These are phyloP conservation scores for Sebastes minor DNA, from an alignment of 2,797 vertebrate genomes.

Conservation along the genomic window DNA sequence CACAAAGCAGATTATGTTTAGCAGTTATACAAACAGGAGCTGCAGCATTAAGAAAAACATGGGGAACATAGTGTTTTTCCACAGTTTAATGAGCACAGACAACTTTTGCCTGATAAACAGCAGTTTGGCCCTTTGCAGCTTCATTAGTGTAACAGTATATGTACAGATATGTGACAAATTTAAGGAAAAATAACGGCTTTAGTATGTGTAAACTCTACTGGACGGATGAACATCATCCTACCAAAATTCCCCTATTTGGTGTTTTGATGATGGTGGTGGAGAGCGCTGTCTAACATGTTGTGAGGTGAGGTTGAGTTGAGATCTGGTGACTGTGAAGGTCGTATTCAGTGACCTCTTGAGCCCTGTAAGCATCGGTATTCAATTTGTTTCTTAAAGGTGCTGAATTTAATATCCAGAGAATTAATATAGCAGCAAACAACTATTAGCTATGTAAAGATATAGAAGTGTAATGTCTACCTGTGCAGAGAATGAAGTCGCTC, in stretches of 20 bases:
- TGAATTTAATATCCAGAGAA: too few species aligned
- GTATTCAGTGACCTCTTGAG: not conserved
- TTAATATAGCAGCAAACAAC: too few species aligned
- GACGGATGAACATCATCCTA: not conserved
- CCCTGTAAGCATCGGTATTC: not conserved
- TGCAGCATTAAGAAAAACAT: not conserved
- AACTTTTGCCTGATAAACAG: not conserved
- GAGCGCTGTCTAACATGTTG: too few species aligned
- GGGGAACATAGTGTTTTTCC: not conserved
- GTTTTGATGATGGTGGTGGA: too few species aligned
- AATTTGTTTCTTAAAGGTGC: not conserved
- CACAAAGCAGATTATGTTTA: slow-evolving; percentile 46
- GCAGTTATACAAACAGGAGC: slow-evolving; percentile 8
- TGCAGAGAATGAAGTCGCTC: too few species aligned
- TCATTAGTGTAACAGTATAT: not conserved
- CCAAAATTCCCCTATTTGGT: not conserved
- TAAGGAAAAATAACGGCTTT: not conserved
- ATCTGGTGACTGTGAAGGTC: not conserved
- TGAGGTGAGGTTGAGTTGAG: not conserved
- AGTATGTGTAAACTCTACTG: not conserved
- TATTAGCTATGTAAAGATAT: too few species aligned
- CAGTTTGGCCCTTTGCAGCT: not conserved
- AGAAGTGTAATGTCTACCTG: too few species aligned
- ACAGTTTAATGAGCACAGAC: not conserved
- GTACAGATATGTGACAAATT: not conserved